Evolutionary conservation across 2,113 vertebrate genomes (phyloP), one percentile per base, ranked within the genome.

Genomic region (Sisor rabdophorus): DNA sequence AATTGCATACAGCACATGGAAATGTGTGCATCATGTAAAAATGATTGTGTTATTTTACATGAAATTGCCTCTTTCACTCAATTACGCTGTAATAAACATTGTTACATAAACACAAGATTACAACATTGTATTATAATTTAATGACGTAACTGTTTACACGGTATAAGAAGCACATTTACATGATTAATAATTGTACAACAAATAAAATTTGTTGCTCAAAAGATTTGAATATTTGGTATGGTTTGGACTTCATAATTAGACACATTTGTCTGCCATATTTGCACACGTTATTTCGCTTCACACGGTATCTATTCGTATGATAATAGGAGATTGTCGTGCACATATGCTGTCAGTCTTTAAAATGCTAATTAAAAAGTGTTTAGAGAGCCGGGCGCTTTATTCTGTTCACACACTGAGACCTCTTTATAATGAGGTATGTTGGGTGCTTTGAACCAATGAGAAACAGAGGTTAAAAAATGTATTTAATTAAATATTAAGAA

Each of bases 351-450:
- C 80, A 68, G 53, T 75, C 79, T 85, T 85, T 87, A 77, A 81
- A 86, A 87, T 87, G 85, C 81, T 79, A 78, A 87, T 81, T 74
- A 65, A 70, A 84, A 86, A 81, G 81, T 86, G 85, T 88, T 88
- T 88, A 83, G 73, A 85, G 82, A 83, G 52, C 71, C 71, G 80
- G 72, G 26, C 28, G 50, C 60, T 84, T 83, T 78, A 79, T 78
- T 83, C 75, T 79, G 65, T 65, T 44, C 64, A 11, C 52, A 58
- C 67, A 60, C 28, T 61, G 75, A 76, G 69, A 79, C 61, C 63
- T 50, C 65, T 77, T 36, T 69, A 67, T 74, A 77, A 59, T 73
- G 61, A 77, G 74, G 54, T 47, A 40, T 32, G 48, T 61, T 72
- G 68, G 4, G 22, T 56, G 26, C 3, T n/a, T 30, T 24, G 40